Conservation (phyloP, 2,797 vertebrate genomes). For the Pitangus sulphuratus region DNA sequence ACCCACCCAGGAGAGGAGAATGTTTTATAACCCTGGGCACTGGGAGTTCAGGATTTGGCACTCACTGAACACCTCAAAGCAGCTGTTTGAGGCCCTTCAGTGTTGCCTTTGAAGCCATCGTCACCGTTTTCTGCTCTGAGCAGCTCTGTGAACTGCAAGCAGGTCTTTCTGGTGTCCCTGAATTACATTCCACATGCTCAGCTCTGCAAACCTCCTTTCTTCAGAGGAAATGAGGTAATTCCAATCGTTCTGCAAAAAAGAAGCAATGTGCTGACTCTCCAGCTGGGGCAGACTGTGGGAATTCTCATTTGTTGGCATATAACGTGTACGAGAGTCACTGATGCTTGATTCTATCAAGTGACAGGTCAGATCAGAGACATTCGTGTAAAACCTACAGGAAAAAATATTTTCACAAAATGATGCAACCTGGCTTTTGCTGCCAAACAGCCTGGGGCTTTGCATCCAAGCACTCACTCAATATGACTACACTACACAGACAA, state of each 20-base stretch:
- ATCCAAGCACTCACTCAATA: background rate
- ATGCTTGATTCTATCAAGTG: background rate
- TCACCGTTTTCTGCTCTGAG: fast-evolving
- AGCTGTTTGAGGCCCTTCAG: background rate
- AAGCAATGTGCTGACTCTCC: background rate
- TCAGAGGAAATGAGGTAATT: slow-evolving; percentile 16
- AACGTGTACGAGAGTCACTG: background rate
- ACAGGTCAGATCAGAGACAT: background rate
- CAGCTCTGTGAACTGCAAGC: background rate
- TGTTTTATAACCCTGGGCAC: background rate
- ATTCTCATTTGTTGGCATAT: background rate
- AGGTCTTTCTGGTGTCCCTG: background rate
- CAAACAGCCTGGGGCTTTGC: background rate
- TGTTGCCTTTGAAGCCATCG: background rate
- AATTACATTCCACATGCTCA: background rate
- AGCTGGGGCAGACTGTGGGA: background rate
- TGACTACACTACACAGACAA: background rate
- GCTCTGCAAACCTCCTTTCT: slow-evolving; percentile 11
- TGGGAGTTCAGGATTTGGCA: background rate
- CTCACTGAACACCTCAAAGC: background rate
- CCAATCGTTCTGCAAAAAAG: background rate
- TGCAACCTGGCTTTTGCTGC: background rate
- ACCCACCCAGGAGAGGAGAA: background rate
- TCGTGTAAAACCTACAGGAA: background rate
- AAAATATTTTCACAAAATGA: background rate